A percentile compares a stretch with the other conserved stretches of the same genome.
Conservation (phyloP, 2,113 vertebrate species). For the Notothenia coriiceps region DNA sequence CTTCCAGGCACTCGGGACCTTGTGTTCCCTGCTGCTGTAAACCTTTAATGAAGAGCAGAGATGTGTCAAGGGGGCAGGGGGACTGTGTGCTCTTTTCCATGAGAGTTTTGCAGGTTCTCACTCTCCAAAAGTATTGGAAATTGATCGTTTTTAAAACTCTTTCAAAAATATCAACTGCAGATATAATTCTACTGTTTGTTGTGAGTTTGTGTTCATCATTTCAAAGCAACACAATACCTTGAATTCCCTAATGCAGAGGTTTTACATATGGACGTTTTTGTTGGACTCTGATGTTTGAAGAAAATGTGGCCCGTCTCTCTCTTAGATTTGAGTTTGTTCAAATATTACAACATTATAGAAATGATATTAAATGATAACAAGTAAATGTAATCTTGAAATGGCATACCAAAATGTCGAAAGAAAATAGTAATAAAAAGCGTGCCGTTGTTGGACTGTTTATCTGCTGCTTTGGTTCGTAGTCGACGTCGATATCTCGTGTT, state of each 20-base stretch:
- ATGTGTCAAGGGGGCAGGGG: slow-evolving; percentile 56
- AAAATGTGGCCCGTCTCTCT: too few species aligned
- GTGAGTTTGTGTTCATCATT: slow-evolving; percentile 26
- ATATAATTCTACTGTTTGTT: slow-evolving; percentile 30
- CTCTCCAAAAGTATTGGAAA: slow-evolving; percentile 38
- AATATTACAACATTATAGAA: too few species aligned
- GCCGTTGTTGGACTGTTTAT: too few species aligned
- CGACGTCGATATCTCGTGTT: slow-evolving; percentile 10
- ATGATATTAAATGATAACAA: too few species aligned
- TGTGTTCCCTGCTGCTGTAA: slow-evolving; percentile 64
- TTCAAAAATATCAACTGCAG: slow-evolving; percentile 28
- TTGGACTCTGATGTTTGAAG: too few species aligned
- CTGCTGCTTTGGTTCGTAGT: too few species aligned
- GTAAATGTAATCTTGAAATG: too few species aligned
- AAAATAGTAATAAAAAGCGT: too few species aligned
- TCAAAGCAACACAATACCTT: slow-evolving; percentile 19
- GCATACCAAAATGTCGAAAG: too few species aligned
- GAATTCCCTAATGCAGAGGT: slow-evolving; percentile 12
- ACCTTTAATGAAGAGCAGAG: slow-evolving; percentile 78
- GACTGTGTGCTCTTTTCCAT: slow-evolving; percentile 22
- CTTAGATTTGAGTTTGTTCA: too few species aligned
- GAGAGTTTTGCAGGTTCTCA: slow-evolving; percentile 20
- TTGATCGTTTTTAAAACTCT: slow-evolving; percentile 36
- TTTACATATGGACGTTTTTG: neutral
- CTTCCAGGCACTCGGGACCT: slow-evolving; percentile 27